Evolutionary conservation across 2,797 vertebrate genomes (phyloP), one percentile per base, ranked within the genome.

Genomic region (Smutsia temminckii): DNA sequence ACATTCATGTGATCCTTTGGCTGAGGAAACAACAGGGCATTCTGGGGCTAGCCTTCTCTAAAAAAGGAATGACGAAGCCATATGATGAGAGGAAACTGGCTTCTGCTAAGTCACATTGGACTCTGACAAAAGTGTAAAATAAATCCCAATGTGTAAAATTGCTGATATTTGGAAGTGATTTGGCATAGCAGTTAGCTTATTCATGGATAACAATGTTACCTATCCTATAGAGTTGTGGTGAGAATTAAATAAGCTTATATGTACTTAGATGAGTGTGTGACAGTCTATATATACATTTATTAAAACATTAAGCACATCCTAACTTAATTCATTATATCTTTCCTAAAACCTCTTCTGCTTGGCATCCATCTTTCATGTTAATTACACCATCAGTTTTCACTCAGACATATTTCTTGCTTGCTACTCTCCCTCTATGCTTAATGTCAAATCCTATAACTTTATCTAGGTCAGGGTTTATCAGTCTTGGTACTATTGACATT

Each of bases 251-350:
- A 40, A 57, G 27, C 32, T 71, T 88, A 74, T n/a, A 92, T 37
- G 12, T 59, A 74, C 9, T 91, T 66, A 79, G 57, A 66, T 20
- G 53, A 61, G 6, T 42, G 2, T 81, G 8, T 21, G 49, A 74
- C 27, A 64, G 8, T 55, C 14, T 68, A 1, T 40, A 61, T 34
- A 46, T n/a, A 8, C 12, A 91, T 69, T 84, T 46, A 2, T 66
- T 89, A 72, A 57, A 81, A 51, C 53, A 66, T 78, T 86, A 83
- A 79, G 14, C 55, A 2, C 21, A 49, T 77, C n/a, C 17, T 81
- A 83, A 66, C 51, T 87, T n/a, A 83, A 27, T 84, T 90, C n/a
- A 88, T 83, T 94, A 57, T 42, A 23, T 63, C 18, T 25, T 93
- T 81, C 51, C 20, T 7, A 64, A 87, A 89, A 66, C 21, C 21